Conservation (phyloP, 2,113 vertebrate species). For the Sardina pilchardus region DNA sequence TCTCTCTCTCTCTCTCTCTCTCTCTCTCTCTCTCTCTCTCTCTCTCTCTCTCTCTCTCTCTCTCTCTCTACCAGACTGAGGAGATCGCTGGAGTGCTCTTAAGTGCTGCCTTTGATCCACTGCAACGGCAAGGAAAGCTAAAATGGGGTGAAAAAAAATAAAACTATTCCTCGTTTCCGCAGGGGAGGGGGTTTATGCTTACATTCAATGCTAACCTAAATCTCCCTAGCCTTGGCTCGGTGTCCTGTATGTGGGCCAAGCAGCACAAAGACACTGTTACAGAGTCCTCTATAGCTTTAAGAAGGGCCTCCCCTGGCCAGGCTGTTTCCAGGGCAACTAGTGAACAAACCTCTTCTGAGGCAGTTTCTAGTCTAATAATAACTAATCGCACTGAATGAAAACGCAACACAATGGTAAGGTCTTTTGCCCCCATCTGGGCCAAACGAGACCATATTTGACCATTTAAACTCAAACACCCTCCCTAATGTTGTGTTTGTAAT, state of each 20-base stretch:
- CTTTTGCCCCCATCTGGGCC: slow-evolving; percentile 45
- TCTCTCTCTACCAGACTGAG: background rate
- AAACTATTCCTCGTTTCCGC: background rate
- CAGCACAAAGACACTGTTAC: slow-evolving; percentile 52
- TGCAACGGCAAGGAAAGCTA: slow-evolving; percentile 1
- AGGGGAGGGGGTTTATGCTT: slow-evolving; percentile 26
- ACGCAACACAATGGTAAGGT: slow-evolving; percentile 60
- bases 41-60: too few species aligned
- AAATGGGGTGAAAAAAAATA: background rate
- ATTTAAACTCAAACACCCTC: slow-evolving; percentile 8
- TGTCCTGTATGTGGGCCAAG: slow-evolving; percentile 46
- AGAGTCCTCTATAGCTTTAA: slow-evolving; percentile 74
- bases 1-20: too few species aligned
- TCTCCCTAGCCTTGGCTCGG: slow-evolving; percentile 8
- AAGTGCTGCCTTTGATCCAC: slow-evolving; percentile 31
- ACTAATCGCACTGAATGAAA: slow-evolving; percentile 78
- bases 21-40: too few species aligned
- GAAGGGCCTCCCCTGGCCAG: slow-evolving; percentile 72
- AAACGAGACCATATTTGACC: slow-evolving; percentile 53
- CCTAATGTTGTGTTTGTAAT: background rate
- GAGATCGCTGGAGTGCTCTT: slow-evolving; percentile 12
- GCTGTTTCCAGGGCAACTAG: slow-evolving; percentile 88
- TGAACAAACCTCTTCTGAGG: slow-evolving; percentile 83
- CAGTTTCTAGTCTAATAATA: slow-evolving; percentile 88
- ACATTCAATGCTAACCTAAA: slow-evolving; percentile 22